phyloP scores from a whole-genome alignment of 2,888 invertebrate genomes.

The Polia nebulosa region DNA sequence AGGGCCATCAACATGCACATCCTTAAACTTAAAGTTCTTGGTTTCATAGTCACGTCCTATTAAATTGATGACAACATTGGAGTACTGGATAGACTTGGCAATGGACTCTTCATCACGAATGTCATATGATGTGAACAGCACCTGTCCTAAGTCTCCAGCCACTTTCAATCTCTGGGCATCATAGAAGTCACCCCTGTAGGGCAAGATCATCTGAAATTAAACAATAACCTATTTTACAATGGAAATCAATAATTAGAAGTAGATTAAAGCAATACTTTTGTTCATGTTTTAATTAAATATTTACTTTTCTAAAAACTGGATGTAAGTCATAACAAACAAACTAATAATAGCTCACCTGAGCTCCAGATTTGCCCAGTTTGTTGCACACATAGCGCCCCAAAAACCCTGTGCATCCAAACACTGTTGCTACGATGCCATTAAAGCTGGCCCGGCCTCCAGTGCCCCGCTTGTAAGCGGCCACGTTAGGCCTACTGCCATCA shows the following conservation, averaged over 20 bases:
- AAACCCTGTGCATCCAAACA: conserved; percentile 98
- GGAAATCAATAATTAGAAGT: background rate
- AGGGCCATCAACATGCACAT: conserved; percentile 97
- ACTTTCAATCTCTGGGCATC: conserved; percentile 95
- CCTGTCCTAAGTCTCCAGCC: conserved; percentile 98
- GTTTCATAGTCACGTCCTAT: conserved; percentile 98
- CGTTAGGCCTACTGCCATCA: conserved; percentile 89
- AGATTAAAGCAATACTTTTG: background rate
- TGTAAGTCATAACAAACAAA: no score
- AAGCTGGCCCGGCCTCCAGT: conserved; percentile 98
- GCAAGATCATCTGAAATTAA: conserved; percentile 95
- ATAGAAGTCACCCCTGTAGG: conserved; percentile 97
- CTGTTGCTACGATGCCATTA: conserved; percentile 99
- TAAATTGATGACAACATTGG: conserved; percentile 99
- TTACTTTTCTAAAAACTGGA: background rate
- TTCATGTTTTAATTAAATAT: background rate
- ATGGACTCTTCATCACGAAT: conserved; percentile 97
- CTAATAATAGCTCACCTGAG: conserved; percentile 93
- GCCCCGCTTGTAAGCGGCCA: conserved; percentile 94
- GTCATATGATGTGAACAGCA: conserved; percentile 96
- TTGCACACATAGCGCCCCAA: conserved; percentile 97
- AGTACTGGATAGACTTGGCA: conserved; percentile 96
- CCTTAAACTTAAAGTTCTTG: conserved; percentile 96
- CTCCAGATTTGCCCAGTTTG: conserved; percentile 96
- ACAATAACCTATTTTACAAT: conserved; percentile 20